phyloP scores from a whole-genome alignment of 23 tunicate genomes.

The Halocynthia roretzi region DNA sequence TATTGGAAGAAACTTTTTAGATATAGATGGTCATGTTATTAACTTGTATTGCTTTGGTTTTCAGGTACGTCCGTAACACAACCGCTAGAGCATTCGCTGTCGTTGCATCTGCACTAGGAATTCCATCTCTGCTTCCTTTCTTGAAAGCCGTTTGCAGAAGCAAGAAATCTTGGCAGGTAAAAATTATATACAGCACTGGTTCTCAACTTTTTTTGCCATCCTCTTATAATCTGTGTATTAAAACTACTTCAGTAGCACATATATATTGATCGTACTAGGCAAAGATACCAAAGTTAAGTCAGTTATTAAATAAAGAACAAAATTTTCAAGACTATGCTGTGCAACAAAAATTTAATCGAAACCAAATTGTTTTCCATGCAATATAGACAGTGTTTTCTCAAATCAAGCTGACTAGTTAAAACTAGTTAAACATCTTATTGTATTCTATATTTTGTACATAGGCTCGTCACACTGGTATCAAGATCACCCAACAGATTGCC shows the following conservation, averaged over 20 bases:
- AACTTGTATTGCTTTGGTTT: background rate
- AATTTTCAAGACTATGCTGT: no score
- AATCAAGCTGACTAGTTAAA: no score
- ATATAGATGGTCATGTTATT: background rate
- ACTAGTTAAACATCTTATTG: no score
- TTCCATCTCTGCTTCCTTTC: conserved; percentile 85
- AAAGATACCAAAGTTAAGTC: no score
- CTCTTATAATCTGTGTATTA: no score
- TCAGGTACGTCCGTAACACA: conserved; percentile 92
- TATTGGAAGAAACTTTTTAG: background rate
- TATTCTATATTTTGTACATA: background rate
- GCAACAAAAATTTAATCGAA: no score
- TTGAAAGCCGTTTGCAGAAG: conserved; percentile 98
- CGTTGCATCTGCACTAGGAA: conserved; percentile 96
- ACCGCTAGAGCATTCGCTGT: conserved; percentile 99
- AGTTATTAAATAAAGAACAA: no score
- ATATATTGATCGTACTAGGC: no score
- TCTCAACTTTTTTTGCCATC: no score
- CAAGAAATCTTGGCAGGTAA: conserved; percentile 97
- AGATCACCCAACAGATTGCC: conserved; percentile 99
- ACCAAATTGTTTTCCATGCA: no score
- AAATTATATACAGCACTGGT: background rate
- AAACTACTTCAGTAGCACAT: no score
- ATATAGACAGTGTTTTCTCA: no score
- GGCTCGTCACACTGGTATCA: conserved; percentile 99